phyloP scores from a whole-genome alignment of 2,888 invertebrate species.

The Eupithecia subfuscata region DNA sequence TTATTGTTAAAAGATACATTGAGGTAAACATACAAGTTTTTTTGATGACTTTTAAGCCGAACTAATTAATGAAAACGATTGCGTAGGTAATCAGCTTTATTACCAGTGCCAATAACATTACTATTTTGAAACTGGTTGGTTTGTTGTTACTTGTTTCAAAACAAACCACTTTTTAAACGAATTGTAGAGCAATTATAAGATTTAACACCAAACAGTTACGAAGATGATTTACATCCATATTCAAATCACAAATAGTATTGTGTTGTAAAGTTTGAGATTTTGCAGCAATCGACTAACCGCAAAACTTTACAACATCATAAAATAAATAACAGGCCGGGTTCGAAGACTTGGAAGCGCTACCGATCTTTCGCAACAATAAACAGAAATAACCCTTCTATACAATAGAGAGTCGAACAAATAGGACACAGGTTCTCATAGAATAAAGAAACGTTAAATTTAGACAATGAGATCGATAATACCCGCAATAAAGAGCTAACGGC shows the following conservation, averaged over 20 bases:
- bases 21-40: slow-evolving; percentile 12
- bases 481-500: slow-evolving; percentile 73
- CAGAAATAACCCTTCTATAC: slow-evolving; percentile 37
- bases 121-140: not conserved
- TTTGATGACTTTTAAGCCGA: not conserved
- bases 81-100: not conserved
- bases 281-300: slow-evolving; percentile 42
- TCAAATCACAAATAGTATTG: not conserved
- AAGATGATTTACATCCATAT: not conserved
- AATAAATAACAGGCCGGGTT: slow-evolving; percentile 36
- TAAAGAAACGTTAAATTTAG: slow-evolving; percentile 73
- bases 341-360: slow-evolving; percentile 46
- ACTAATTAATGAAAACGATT: not conserved
- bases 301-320: slow-evolving; percentile 63
- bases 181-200: not conserved
- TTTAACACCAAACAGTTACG: not conserved
- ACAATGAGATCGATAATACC: slow-evolving; percentile 79
- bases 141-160: not conserved
- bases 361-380: slow-evolving; percentile 42
- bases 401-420: slow-evolving; percentile 43
- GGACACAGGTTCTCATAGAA: slow-evolving; percentile 69
- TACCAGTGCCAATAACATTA: not conserved
- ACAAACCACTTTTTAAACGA: not conserved
- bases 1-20: slow-evolving; percentile 9
- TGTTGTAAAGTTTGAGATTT: slow-evolving; percentile 2